These are phyloP conservation scores for Cynopterus brachyotis DNA, from an alignment of 2,113 vertebrate species.

Conservation along the genomic window DNA sequence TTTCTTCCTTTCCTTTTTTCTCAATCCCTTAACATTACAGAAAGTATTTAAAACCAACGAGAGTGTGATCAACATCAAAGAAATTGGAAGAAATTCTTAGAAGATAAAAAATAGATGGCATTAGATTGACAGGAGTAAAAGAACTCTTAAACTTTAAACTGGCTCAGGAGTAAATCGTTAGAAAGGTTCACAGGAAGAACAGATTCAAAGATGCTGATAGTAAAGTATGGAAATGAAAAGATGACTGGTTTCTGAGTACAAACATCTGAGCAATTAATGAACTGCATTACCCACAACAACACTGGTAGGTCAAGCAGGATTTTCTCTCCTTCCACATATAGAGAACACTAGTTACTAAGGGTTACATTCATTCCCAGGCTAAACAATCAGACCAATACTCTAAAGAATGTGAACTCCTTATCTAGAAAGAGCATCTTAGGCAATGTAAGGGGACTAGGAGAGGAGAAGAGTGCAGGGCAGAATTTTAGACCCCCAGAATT, in stretches of 20 bases:
- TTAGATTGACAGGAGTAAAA: background rate
- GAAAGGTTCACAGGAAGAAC: background rate
- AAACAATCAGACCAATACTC: background rate
- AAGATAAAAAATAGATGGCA: background rate
- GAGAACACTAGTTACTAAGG: background rate
- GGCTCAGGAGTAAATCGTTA: background rate
- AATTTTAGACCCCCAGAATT: background rate
- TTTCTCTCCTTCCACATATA: background rate
- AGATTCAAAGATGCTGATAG: background rate
- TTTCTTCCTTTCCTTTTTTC: background rate
- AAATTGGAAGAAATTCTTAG: background rate
- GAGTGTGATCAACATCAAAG: background rate
- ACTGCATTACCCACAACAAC: background rate
- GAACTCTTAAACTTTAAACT: background rate
- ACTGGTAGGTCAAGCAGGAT: background rate
- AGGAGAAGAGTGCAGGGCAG: background rate
- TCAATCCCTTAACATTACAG: background rate
- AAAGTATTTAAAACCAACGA: background rate
- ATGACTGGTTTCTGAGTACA: background rate
- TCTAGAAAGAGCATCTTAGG: background rate
- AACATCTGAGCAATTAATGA: background rate
- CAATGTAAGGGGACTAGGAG: rapidly evolving
- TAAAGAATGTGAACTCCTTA: background rate
- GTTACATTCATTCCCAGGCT: background rate
- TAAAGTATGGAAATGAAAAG: background rate